Evolutionary conservation across 2,797 vertebrate species (phyloP).

Genomic region (Gadopsis marmoratus): DNA sequence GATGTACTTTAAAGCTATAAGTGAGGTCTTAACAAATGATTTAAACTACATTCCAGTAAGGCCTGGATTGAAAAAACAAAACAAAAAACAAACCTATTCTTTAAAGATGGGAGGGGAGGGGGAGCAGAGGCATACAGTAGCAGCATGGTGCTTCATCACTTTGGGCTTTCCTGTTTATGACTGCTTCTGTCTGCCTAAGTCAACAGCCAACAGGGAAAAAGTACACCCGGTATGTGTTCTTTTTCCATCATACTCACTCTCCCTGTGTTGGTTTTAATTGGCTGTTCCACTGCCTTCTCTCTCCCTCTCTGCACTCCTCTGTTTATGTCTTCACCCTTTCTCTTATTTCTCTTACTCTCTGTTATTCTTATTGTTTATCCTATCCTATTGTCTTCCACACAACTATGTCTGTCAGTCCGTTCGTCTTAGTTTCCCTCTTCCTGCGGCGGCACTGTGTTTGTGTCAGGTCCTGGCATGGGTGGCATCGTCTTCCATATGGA

Average conservation of each 20-base stretch:
- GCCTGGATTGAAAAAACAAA: not conserved
- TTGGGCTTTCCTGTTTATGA: constrained; percentile 75
- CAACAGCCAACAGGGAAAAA: constrained; percentile 70
- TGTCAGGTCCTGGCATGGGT: constrained; percentile 71
- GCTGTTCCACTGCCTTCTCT: constrained; percentile 43
- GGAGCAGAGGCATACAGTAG: constrained; percentile 31
- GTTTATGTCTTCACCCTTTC: constrained; percentile 42
- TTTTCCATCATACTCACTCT: constrained; percentile 67
- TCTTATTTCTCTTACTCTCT: constrained; percentile 17
- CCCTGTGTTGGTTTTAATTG: constrained; percentile 72
- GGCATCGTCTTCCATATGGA: constrained; percentile 81
- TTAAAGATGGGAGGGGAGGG: not conserved
- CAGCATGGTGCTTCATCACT: constrained; percentile 62
- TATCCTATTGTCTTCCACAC: constrained; percentile 28
- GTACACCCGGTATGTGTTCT: constrained; percentile 60
- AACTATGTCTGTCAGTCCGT: constrained; percentile 45
- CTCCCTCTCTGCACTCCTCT: constrained; percentile 39
- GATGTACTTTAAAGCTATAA: not conserved
- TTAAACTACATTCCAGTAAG: not conserved
- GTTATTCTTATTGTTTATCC: constrained; percentile 36
- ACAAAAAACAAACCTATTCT: constrained; percentile 4
- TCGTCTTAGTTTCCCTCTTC: constrained; percentile 40
- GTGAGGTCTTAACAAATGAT: not conserved
- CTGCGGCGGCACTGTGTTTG: constrained; percentile 58
- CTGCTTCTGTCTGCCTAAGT: constrained; percentile 67